A percentile compares a stretch with the other conserved stretches of the same genome.
Conservation (phyloP, 2,797 vertebrate genomes). For the Semotilus atromaculatus region DNA sequence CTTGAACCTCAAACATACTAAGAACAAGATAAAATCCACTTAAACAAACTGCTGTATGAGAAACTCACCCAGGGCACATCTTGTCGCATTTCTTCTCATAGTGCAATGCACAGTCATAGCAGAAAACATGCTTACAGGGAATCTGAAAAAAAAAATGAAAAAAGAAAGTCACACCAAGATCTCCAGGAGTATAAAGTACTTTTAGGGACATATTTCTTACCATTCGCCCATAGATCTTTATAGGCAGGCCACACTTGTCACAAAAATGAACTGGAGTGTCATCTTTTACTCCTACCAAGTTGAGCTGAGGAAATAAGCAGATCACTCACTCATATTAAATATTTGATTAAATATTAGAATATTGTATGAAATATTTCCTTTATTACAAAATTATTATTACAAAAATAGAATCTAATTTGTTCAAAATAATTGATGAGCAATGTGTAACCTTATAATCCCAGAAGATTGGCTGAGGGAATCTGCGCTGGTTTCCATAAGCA, state of each 20-base stretch:
- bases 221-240: slow-evolving; percentile 97
- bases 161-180: not conserved
- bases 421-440: not conserved
- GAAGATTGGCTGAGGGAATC: slow-evolving; percentile 89
- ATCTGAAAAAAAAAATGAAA: slow-evolving; percentile 79
- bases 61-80: slow-evolving; percentile 95
- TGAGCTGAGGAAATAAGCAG: slow-evolving; percentile 80
- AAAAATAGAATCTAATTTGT: not conserved
- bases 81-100: slow-evolving; percentile 98
- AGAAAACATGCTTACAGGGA: slow-evolving; percentile 98
- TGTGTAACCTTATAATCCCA: slow-evolving; percentile 95
- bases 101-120: slow-evolving; percentile 95
- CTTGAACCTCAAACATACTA: not conserved
- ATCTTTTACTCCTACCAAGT: slow-evolving; percentile 94
- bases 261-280: slow-evolving; percentile 96
- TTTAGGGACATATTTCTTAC: slow-evolving; percentile 73
- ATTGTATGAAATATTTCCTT: not conserved
- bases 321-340: not conserved
- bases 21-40: not conserved
- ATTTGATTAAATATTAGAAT: too few relatives aligned
- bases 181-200: not conserved
- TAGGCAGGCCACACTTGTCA: slow-evolving; percentile 96
- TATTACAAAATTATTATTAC: not conserved
- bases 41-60: not conserved
- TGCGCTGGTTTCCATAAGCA: slow-evolving; percentile 89